Conservation (phyloP, 1,140 invertebrate genomes). For the Zaprionus kolodkinae region DNA sequence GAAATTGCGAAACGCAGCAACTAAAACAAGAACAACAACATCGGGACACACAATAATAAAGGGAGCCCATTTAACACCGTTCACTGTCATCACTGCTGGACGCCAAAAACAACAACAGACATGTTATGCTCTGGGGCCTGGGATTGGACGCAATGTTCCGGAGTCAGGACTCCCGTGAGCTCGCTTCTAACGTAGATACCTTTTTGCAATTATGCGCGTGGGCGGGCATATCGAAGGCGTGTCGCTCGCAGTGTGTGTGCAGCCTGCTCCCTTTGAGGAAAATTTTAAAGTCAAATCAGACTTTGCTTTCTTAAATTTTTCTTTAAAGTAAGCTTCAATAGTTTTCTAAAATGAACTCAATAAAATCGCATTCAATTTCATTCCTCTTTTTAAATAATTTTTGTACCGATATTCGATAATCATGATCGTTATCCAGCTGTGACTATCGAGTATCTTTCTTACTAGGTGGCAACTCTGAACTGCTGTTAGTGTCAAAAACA, state of each 20-base stretch:
- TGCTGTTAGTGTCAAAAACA: not conserved
- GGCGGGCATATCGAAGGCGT: conserved; percentile 10
- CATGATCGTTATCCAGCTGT: not conserved
- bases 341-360: no score
- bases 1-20: conserved; percentile 64
- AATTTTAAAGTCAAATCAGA: conserved; percentile 40
- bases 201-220: conserved; percentile 58
- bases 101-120: conserved; percentile 4
- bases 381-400: no score
- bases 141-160: not conserved
- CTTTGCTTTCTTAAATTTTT: not conserved
- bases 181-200: conserved; percentile 8
- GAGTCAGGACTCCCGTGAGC: not conserved
- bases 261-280: conserved; percentile 15
- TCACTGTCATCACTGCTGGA: conserved; percentile 20
- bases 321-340: not conserved
- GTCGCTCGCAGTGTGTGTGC: not conserved
- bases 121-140: not conserved
- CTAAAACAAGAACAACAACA: conserved; percentile 37
- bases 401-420: not conserved
- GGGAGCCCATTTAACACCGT: conserved; percentile 40
- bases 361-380: not conserved
- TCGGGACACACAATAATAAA: conserved; percentile 13
- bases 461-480: not conserved
- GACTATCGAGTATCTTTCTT: not conserved